Evolutionary conservation across 2,888 invertebrate genomes (phyloP).

Genomic region (Drosophila lutescens): DNA sequence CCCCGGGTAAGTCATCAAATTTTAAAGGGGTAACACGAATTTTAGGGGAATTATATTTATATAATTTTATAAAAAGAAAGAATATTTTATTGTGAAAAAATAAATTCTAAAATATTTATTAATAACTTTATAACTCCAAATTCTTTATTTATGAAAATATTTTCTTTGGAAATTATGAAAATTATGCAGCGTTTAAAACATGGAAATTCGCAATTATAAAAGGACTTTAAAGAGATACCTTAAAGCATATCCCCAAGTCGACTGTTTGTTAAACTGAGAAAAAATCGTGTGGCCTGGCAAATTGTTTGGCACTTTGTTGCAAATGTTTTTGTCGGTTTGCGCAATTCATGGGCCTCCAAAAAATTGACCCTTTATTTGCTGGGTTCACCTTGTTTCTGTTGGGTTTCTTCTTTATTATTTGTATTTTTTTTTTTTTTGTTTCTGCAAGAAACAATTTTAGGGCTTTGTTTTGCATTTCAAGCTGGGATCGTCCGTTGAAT

Average conservation of each 20-base stretch:
- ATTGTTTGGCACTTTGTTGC: conserved; percentile 43
- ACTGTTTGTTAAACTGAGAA: background rate
- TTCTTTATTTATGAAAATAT: too few relatives aligned
- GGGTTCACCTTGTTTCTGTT: conserved; percentile 5
- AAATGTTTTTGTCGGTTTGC: conserved; percentile 34
- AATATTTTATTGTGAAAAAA: too few relatives aligned
- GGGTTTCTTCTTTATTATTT: conserved; percentile 9
- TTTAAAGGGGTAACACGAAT: background rate
- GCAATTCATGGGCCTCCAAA: conserved; percentile 18
- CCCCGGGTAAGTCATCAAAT: background rate
- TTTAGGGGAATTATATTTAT: background rate
- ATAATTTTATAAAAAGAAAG: too few relatives aligned
- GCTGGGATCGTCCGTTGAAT: background rate
- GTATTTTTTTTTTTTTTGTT: background rate
- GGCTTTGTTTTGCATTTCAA: conserved; percentile 11
- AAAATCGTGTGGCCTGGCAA: conserved; percentile 30
- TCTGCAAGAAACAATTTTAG: background rate
- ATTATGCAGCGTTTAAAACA: too few relatives aligned
- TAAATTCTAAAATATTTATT: too few relatives aligned
- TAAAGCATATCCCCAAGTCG: conserved; percentile 4
- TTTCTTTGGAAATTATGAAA: too few relatives aligned
- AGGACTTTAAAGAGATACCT: background rate
- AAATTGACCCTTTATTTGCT: conserved; percentile 5
- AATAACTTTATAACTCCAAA: too few relatives aligned
- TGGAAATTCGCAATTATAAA: too few relatives aligned